A percentile compares a stretch with the other conserved stretches of the same genome.
Conservation (phyloP, 2,113 vertebrate genomes). For the Acinonyx jubatus region DNA sequence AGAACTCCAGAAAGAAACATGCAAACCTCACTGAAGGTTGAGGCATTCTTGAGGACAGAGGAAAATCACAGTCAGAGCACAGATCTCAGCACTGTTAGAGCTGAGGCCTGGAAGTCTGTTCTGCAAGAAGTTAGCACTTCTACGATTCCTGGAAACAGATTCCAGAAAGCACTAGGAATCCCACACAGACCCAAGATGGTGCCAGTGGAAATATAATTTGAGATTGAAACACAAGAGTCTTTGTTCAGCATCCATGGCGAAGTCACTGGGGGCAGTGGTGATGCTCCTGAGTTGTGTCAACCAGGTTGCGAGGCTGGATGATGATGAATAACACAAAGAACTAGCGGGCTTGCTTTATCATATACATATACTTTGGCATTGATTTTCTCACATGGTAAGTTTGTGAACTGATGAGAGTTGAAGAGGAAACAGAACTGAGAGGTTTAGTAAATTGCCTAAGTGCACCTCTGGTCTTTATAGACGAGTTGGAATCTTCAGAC, state of each 20-base stretch:
- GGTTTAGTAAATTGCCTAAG: neutral
- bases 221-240: neutral
- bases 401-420: neutral
- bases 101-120: neutral
- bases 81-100: neutral
- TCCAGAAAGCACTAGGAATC: neutral
- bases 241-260: neutral
- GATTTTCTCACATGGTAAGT: neutral
- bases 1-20: neutral
- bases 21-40: neutral
- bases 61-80: neutral
- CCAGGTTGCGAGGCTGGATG: neutral
- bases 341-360: neutral
- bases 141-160: neutral
- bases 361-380: neutral
- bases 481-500: neutral
- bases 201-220: neutral
- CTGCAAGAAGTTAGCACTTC: neutral
- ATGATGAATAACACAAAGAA: neutral
- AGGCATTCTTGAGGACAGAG: neutral
- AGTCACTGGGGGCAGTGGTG: neutral
- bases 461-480: neutral
- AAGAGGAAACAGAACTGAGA: neutral
- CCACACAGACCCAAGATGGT: neutral
- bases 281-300: neutral